Evolutionary conservation across 1,140 invertebrate species (phyloP).

Genomic region (Drosophila teissieri): DNA sequence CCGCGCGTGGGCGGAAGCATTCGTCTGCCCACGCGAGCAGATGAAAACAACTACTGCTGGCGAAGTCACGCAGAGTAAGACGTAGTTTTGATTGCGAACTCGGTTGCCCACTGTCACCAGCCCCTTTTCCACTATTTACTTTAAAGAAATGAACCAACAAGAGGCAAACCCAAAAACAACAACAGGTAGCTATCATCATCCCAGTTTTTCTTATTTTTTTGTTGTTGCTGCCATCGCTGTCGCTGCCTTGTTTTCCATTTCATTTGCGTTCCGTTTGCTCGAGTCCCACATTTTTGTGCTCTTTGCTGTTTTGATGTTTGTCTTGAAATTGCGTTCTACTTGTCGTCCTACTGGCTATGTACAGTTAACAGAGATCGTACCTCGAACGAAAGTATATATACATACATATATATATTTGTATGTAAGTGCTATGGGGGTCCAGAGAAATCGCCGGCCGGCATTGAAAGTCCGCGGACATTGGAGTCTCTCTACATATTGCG

Average conservation of each 20-base stretch:
- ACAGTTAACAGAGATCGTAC: slow-evolving; percentile 1
- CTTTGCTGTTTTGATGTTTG: slow-evolving; percentile 5
- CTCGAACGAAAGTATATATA: neutral
- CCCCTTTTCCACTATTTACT: slow-evolving; percentile 7
- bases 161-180: neutral
- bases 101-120: slow-evolving; percentile 8
- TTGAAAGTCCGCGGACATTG: slow-evolving; percentile 4
- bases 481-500: slow-evolving; percentile 7
- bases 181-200: slow-evolving; percentile 18
- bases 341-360: neutral
- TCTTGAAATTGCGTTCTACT: slow-evolving; percentile 12
- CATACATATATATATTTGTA: neutral
- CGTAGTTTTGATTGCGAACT: slow-evolving; percentile 20
- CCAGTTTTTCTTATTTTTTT: neutral
- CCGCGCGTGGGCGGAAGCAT: slow-evolving; percentile 7
- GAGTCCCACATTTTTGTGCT: slow-evolving; percentile 17
- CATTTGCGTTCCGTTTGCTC: slow-evolving; percentile 15
- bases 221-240: neutral
- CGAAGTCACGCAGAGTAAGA: slow-evolving; percentile 6
- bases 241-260: slow-evolving; percentile 18
- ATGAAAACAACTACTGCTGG: slow-evolving; percentile 1
- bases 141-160: neutral
- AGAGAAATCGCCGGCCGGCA: slow-evolving; percentile 30
- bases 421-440: neutral
- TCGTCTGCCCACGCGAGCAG: slow-evolving; percentile 9